Percentiles rank a stretch among this genome's conserved stretches.
phyloP scores from a whole-genome alignment of 1,140 invertebrate species.

The Cotesia glomerata region DNA sequence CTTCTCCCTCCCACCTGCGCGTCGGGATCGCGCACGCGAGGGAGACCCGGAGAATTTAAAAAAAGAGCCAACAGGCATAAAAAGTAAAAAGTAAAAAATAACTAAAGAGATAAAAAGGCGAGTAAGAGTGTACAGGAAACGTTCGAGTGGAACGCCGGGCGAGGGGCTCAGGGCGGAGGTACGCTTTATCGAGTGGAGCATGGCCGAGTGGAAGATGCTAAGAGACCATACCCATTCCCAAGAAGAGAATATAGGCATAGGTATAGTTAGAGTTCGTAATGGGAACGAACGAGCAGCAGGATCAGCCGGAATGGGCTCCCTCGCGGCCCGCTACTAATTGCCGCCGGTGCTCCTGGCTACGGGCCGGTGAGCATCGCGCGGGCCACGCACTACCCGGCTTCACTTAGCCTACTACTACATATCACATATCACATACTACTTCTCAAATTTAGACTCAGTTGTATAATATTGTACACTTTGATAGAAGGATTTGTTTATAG shows the following conservation, averaged over 20 bases:
- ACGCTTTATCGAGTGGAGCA: constrained; percentile 54
- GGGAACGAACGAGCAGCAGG: constrained; percentile 40
- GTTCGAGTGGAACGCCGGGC: constrained; percentile 47
- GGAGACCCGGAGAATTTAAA: constrained; percentile 30
- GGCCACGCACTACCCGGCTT: constrained; percentile 45
- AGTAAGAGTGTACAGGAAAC: constrained; percentile 22
- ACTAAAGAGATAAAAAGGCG: constrained; percentile 20
- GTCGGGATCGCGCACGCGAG: constrained; percentile 43
- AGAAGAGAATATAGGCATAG: constrained; percentile 12
- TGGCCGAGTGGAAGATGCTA: constrained; percentile 24
- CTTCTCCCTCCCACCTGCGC: constrained; percentile 34
- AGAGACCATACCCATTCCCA: too few species aligned
- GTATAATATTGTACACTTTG: too few species aligned
- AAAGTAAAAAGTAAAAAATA: constrained; percentile 31
- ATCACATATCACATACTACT: too few species aligned
- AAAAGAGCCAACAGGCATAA: constrained; percentile 24
- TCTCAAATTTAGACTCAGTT: too few species aligned
- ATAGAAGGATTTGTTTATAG: too few species aligned
- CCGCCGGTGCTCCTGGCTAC: constrained; percentile 60
- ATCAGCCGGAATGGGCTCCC: constrained; percentile 48
- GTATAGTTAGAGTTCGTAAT: constrained; percentile 32
- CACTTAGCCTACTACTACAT: not conserved
- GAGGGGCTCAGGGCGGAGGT: constrained; percentile 45
- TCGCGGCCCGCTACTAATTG: constrained; percentile 63
- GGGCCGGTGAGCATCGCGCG: constrained; percentile 56